Evolutionary conservation across 2,888 invertebrate genomes (phyloP).

Genomic region (Seira musarum): DNA sequence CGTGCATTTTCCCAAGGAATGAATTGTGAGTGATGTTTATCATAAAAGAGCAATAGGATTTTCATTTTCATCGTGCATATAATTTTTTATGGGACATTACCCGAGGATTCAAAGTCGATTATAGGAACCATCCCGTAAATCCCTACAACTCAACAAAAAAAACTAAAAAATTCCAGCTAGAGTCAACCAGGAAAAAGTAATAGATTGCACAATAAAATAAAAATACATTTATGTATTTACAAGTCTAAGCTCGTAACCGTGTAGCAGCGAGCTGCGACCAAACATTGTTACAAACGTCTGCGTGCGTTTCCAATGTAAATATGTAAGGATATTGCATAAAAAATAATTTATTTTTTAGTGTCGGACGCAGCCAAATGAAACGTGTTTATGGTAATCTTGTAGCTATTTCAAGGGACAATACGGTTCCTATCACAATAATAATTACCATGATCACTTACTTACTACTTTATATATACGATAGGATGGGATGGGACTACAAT

Average conservation of each 20-base stretch:
- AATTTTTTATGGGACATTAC: constrained; percentile 41
- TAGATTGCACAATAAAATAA: no score
- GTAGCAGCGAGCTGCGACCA: no score
- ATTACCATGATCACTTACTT: constrained; percentile 23
- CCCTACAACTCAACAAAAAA: constrained; percentile 1
- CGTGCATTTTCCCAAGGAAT: background rate
- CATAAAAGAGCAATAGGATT: constrained; percentile 4
- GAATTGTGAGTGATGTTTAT: background rate
- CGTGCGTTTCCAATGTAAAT: constrained; percentile 1
- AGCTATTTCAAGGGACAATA: constrained; percentile 18
- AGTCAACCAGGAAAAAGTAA: background rate
- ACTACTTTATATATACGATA: no score
- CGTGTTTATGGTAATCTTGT: constrained; percentile 47
- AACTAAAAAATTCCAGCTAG: constrained; percentile 9
- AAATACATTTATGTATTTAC: no score
- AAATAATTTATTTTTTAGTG: background rate
- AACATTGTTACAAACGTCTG: no score
- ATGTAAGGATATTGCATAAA: background rate
- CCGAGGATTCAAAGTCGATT: constrained; percentile 40
- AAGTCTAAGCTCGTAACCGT: background rate
- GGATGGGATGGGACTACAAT: background rate
- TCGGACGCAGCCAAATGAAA: constrained; percentile 30
- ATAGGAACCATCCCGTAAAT: constrained; percentile 46
- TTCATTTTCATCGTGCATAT: background rate
- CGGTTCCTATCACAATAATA: constrained; percentile 44